These are phyloP conservation scores for Bambusicola thoracicus DNA, from an alignment of 2,113 vertebrate genomes.

Conservation along the genomic window DNA sequence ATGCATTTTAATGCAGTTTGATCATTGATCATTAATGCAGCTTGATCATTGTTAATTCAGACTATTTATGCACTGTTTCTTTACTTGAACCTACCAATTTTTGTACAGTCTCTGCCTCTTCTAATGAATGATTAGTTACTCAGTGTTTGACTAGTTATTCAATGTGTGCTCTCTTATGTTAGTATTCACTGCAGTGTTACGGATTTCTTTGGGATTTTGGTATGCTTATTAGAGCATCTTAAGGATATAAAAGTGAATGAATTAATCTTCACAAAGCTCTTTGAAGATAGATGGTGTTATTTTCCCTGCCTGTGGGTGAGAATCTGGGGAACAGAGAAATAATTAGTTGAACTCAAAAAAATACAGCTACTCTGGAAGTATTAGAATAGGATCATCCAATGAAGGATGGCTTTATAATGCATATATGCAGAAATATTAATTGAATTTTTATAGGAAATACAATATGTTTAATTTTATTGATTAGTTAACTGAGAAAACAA, in stretches of 20 bases:
- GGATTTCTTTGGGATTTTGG: not conserved
- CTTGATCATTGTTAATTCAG: not conserved
- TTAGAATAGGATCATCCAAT: not conserved
- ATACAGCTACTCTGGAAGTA: not conserved
- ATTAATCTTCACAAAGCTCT: not conserved
- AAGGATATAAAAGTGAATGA: not conserved
- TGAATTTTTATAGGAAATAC: not conserved
- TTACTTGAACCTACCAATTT: not conserved
- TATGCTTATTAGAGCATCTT: not conserved
- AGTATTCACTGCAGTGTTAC: not conserved
- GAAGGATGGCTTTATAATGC: not conserved
- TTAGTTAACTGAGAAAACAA: not conserved
- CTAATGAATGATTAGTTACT: slow-evolving; percentile 20
- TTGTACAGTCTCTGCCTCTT: not conserved
- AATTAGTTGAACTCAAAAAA: not conserved
- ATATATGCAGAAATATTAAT: not conserved
- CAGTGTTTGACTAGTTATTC: not conserved
- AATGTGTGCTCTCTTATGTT: not conserved
- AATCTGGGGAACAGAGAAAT: not conserved
- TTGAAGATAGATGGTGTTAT: not conserved
- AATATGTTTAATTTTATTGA: not conserved
- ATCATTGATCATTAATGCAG: not conserved
- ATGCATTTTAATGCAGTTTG: not conserved
- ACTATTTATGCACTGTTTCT: not conserved
- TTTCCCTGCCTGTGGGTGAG: not conserved